Percentiles rank a stretch among this genome's conserved stretches.
Evolutionary conservation across 1,140 invertebrate species (phyloP).

Genomic region (Leptopilina boulardi): DNA sequence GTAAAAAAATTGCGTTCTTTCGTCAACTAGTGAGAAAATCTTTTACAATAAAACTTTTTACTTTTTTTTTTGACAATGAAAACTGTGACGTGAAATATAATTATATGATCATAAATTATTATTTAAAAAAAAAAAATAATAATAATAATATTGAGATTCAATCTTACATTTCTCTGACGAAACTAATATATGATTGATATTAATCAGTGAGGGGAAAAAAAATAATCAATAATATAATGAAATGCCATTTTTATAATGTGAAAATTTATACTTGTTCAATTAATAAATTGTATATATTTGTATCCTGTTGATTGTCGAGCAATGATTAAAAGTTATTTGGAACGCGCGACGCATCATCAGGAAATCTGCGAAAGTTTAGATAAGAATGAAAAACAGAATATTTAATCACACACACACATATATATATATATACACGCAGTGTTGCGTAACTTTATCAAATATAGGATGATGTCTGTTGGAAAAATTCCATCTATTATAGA

Average conservation of each 20-base stretch:
- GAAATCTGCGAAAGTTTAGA: slow-evolving; percentile 1
- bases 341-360: slow-evolving; percentile 10
- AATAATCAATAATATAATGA: background rate
- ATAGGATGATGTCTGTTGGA: background rate
- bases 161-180: no score
- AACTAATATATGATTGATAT: background rate
- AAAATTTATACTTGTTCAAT: background rate
- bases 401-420: background rate
- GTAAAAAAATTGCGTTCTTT: no score
- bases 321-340: slow-evolving; percentile 4
- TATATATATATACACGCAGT: background rate
- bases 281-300: background rate
- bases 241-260: background rate
- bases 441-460: slow-evolving; percentile 7
- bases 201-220: background rate
- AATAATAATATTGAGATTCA: no score
- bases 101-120: no score
- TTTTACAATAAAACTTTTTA: no score
- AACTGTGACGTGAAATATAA: no score
- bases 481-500: slow-evolving; percentile 1
- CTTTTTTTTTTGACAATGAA: no score
- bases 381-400: slow-evolving; percentile 14
- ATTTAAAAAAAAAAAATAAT: no score
- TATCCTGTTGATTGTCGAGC: background rate
- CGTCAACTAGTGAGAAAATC: no score